Conservation (phyloP, 2,797 vertebrate genomes). For the Limnodromus scolopaceus region DNA sequence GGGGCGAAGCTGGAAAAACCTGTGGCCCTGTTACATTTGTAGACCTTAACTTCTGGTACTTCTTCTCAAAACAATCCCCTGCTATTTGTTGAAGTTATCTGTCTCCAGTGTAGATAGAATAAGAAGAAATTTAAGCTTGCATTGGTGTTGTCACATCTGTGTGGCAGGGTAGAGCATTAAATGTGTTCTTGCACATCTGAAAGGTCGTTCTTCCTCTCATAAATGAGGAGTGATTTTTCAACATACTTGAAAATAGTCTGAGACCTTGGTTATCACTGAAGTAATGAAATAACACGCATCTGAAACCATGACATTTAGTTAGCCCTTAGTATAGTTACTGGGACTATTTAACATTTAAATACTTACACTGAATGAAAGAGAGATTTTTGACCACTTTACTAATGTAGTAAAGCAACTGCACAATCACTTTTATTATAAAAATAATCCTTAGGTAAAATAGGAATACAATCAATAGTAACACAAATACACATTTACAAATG, state of each 20-base stretch:
- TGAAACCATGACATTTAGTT: conserved; percentile 33
- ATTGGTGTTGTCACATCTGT: fast-evolving
- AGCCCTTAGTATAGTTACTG: neutral
- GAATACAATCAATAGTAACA: conserved; percentile 27
- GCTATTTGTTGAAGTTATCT: neutral
- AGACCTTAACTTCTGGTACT: neutral
- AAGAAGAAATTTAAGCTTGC: neutral
- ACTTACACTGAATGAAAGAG: neutral
- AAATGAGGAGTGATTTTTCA: neutral
- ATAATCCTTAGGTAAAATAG: conserved; percentile 40
- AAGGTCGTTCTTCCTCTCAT: neutral
- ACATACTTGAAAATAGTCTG: neutral
- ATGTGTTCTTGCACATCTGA: neutral
- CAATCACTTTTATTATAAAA: conserved; percentile 64
- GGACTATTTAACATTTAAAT: neutral
- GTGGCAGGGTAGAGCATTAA: neutral
- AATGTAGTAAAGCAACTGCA: conserved; percentile 21
- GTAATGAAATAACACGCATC: conserved; percentile 15
- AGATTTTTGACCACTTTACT: neutral
- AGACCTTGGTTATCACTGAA: neutral
- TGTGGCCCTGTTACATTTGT: neutral
- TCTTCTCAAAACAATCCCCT: neutral
- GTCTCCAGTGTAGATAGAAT: neutral
- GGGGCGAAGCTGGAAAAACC: neutral
- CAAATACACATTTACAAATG: neutral